Percentiles rank a stretch among this genome's conserved stretches.
These are phyloP conservation scores for Brachionus koreanus DNA, from an alignment of 1,140 invertebrate species.

Conservation along the genomic window DNA sequence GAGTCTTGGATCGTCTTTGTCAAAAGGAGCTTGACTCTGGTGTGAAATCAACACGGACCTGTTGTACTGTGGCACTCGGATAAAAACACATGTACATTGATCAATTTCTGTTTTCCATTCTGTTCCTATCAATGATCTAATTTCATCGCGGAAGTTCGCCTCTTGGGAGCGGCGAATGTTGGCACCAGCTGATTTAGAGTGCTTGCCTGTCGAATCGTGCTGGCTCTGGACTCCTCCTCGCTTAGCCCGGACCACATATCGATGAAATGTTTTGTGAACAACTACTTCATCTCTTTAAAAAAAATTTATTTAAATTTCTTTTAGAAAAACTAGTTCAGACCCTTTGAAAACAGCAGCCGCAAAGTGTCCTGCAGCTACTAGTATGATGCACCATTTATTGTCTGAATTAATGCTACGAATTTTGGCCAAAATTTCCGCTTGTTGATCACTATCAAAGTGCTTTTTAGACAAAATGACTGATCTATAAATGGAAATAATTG, in stretches of 20 bases:
- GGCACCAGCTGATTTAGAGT: slow-evolving; percentile 72
- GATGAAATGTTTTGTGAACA: slow-evolving; percentile 80
- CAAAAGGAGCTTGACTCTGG: slow-evolving; percentile 65
- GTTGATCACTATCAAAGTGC: slow-evolving; percentile 57
- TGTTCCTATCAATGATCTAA: not conserved
- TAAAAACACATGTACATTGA: slow-evolving; percentile 71
- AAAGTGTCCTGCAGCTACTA: slow-evolving; percentile 80
- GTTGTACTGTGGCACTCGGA: slow-evolving; percentile 72
- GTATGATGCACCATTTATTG: slow-evolving; percentile 68
- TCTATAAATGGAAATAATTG: slow-evolving; percentile 70
- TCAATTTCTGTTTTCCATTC: slow-evolving; percentile 47
- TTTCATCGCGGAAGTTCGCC: slow-evolving; percentile 64
- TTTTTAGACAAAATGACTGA: slow-evolving; percentile 61
- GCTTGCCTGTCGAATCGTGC: slow-evolving; percentile 67
- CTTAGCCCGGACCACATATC: slow-evolving; percentile 76
- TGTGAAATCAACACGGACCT: slow-evolving; percentile 51
- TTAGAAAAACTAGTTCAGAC: slow-evolving; percentile 48
- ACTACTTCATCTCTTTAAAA: slow-evolving; percentile 61
- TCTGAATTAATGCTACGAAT: slow-evolving; percentile 54
- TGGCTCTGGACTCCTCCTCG: slow-evolving; percentile 73
- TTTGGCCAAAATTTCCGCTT: slow-evolving; percentile 59
- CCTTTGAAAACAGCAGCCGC: slow-evolving; percentile 75
- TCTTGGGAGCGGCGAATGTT: slow-evolving; percentile 66
- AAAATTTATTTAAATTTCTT: not conserved
- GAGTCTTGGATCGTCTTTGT: slow-evolving; percentile 66